phyloP scores from a whole-genome alignment of 2,113 vertebrate genomes.

The Cyanoderma ruficeps region DNA sequence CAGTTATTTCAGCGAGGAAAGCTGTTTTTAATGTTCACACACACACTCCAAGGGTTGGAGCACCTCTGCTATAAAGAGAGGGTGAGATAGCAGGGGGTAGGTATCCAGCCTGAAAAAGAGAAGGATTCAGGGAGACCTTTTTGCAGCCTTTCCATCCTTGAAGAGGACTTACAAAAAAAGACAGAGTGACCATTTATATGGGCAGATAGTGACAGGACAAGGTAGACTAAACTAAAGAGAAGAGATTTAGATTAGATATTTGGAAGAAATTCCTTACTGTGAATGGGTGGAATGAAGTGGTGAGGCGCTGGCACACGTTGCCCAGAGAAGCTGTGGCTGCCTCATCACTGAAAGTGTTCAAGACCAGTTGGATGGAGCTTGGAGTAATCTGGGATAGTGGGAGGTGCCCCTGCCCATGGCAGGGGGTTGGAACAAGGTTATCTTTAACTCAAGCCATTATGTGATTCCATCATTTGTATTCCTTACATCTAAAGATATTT shows the following conservation, averaged over 20 bases:
- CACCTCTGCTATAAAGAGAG: background rate
- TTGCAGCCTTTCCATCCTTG: background rate
- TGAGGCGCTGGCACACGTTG: accelerated
- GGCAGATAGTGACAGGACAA: background rate
- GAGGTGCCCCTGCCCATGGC: background rate
- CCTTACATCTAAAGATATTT: background rate
- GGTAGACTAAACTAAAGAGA: background rate
- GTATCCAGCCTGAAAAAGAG: background rate
- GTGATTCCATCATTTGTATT: background rate
- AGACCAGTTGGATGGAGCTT: accelerated
- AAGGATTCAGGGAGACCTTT: background rate
- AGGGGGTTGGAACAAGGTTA: accelerated
- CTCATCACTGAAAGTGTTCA: too few relatives aligned
- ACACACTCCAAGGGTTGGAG: background rate
- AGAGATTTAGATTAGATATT: background rate
- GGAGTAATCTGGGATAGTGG: accelerated
- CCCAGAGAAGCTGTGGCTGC: background rate
- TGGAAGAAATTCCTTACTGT: background rate
- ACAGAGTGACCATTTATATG: background rate
- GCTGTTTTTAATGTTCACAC: background rate
- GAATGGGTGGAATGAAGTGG: too few relatives aligned
- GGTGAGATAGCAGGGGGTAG: background rate
- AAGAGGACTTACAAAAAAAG: background rate
- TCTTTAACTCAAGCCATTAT: background rate
- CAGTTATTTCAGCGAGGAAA: background rate